Evolutionary conservation across 2,888 invertebrate species (phyloP), one percentile per base, ranked within the genome.

Genomic region (Parasteatoda lunata): DNA sequence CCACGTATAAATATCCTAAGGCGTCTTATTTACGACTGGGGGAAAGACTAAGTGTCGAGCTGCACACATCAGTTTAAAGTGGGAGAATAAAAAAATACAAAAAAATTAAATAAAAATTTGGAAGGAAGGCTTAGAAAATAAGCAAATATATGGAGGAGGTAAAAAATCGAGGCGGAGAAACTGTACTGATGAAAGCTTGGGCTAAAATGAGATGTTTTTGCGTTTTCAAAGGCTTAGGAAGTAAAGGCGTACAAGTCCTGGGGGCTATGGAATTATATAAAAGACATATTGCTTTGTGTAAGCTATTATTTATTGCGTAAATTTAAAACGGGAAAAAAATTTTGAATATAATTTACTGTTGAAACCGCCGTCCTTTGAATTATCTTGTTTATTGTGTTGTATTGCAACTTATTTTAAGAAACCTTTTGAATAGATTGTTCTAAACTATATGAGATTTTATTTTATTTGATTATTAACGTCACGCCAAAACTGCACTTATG

Each of bases 21-120:
- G 85, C 85, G 76, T 59, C 85, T 86, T 86, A 80, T 86, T 85
- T 86, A 86, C 80, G 68, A 70, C 77, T 51, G 47, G n/a, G n/a
- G 80, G 59, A n/a, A 59, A 65, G 51, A 69, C 77, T 77, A 52
- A 51, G 66, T 13, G 76, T 76, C 76, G 76, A 48, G 48, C 69
- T 13, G 78, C 48, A 70, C 13, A n/a, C 7, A 59, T 8, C 11
- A 13, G 59, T 59, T 59, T 9, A 13, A 52, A 70, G 30, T 48
- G 15, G 15, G 54, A 59, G 51, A 76, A 45, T 65, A 49, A 66
- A 30, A 54, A 75, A 64, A 59, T 73, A 80, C 51, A 72, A 72
- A 71, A 65, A 75, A 81, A 81, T 81, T 81, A 81, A 81, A 71
- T 75, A 81, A 81, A 69, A 81, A 75, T 75, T 54, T 47, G 45